Conservation (phyloP, 2,797 vertebrate species). For the Salmo trutta region DNA sequence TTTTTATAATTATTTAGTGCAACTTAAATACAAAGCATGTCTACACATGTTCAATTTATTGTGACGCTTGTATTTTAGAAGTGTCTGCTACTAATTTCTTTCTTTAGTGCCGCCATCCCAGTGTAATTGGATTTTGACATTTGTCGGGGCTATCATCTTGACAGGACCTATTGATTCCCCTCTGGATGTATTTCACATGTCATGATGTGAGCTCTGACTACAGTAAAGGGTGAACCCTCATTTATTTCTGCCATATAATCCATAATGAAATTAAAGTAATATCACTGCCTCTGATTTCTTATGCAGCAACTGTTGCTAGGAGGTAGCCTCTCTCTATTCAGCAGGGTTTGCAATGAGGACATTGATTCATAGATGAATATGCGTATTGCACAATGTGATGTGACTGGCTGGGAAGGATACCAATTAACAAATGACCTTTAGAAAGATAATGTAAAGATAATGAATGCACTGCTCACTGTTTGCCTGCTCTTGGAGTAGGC, state of each 20-base stretch:
- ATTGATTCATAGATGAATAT: background rate
- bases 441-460: background rate
- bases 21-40: background rate
- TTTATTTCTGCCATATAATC: background rate
- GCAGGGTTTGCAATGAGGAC: background rate
- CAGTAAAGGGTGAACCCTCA: background rate
- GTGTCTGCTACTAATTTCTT: background rate
- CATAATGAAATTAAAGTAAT: background rate
- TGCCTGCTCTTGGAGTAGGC: background rate
- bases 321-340: too few species aligned
- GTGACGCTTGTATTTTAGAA: background rate
- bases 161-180: conserved; percentile 1
- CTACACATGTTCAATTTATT: background rate
- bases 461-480: background rate
- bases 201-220: background rate
- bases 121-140: background rate
- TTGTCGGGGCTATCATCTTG: background rate
- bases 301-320: too few species aligned
- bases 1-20: background rate
- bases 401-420: background rate
- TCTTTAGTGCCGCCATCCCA: background rate
- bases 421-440: background rate
- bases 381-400: background rate
- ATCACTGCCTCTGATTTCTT: background rate
- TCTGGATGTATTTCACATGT: background rate